Conservation (phyloP, 2,113 vertebrate species). For the Hemichromis elongatus region DNA sequence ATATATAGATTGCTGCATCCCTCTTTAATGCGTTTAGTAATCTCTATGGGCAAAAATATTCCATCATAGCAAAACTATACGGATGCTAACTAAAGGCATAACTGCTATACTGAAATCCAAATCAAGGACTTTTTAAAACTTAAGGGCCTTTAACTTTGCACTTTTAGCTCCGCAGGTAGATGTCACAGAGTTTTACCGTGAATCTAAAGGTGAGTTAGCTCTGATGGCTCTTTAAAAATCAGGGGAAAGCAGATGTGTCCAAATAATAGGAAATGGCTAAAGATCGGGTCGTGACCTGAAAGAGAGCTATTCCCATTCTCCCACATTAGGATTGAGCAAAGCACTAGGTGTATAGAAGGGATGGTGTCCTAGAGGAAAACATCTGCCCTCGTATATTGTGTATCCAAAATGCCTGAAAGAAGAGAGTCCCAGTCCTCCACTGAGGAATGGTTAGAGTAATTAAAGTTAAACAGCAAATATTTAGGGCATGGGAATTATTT, state of each 20-base stretch:
- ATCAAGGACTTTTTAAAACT: not conserved
- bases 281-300: not conserved
- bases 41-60: not conserved
- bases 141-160: not conserved
- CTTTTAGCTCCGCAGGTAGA: not conserved
- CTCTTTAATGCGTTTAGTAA: not conserved
- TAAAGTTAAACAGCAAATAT: slow-evolving; percentile 1
- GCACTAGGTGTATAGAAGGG: not conserved
- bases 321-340: not conserved
- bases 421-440: not conserved
- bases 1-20: not conserved
- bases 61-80: not conserved
- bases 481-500: not conserved
- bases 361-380: slow-evolving; percentile 20
- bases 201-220: not conserved
- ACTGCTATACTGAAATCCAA: rapidly evolving
- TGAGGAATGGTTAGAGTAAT: not conserved
- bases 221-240: not conserved
- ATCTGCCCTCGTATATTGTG: slow-evolving; percentile 1
- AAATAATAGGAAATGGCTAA: not conserved
- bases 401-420: not conserved
- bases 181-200: not conserved
- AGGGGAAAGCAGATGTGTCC: not conserved
- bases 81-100: not conserved
- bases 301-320: not conserved